Base-by-base conservation (phyloP, 23 tunicate species). In the Pegea sp. region DNA sequence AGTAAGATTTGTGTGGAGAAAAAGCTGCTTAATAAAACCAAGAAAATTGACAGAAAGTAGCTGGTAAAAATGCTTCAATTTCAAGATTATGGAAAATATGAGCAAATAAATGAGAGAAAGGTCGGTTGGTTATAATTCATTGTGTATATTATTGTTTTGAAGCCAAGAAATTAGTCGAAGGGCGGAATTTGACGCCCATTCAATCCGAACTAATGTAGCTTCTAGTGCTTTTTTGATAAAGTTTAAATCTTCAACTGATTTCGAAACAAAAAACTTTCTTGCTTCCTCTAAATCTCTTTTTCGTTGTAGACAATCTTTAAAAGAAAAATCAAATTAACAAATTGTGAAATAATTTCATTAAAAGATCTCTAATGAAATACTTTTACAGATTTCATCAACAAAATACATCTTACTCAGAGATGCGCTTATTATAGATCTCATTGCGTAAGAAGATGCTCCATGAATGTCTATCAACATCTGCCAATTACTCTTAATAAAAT, bases 401-500 rank as follows among this genome's bases (percentile, higher is more conserved):
- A 28, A 52, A 34, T 34, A 26, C 19, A 44, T 1, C 79, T 56
- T 56, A 72, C 79, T 28, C 5, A 72, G 16, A 24, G 69, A 62
- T n/a, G 21, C 24, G 46, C 19, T 28, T 2, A 70, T 18, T 4
- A 69, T 70, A 13, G 34, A n/a, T 33, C 65, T 29, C 72, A 64
- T 64, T 13, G 61, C 18, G 27, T 58, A 78, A 4, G 54, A 24
- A 20, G 77, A 34, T 5, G 64, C 62, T 22, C 66, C 61, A 49
- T 54, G 34, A 0, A 49, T 30, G 30, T 57, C 29, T 5, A 30
- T 31, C 16, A 80, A 25, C 49, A 71, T 62, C 19, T 49, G 70
- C 93, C 93, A 80, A 52, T 71, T 62, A 28, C 48, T 56, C 33
- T 44, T 49, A 24, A 80, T 58, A 44, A 80, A 80, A 52, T 42